Percentiles rank a stretch among this genome's conserved stretches.
phyloP scores from a whole-genome alignment of 2,113 vertebrate genomes.

The Rhynchomys soricoides region DNA sequence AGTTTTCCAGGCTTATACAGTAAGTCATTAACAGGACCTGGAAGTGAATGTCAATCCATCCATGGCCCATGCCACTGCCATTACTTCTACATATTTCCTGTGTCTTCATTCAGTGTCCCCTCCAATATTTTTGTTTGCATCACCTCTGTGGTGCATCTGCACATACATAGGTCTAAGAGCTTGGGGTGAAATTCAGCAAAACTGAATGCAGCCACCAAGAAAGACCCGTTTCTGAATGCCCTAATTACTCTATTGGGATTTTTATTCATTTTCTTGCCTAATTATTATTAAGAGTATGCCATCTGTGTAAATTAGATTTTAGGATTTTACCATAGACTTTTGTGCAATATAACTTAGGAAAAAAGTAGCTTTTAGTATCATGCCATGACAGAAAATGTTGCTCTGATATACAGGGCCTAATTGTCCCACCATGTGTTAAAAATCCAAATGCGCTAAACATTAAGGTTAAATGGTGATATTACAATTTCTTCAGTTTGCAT shows the following conservation, averaged over 20 bases:
- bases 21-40: not conserved
- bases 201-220: not conserved
- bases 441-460: constrained; percentile 70
- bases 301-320: constrained; percentile 70
- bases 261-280: constrained; percentile 68
- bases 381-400: constrained; percentile 43
- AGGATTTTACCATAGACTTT: constrained; percentile 63
- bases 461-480: constrained; percentile 84
- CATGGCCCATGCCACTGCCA: not conserved
- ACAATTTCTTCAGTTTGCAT: constrained; percentile 79
- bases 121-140: not conserved
- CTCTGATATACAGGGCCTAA: constrained; percentile 72
- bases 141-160: not conserved
- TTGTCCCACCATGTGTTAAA: not conserved
- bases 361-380: constrained; percentile 31
- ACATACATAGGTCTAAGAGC: not conserved
- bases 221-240: not conserved
- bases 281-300: constrained; percentile 76
- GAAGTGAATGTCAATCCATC: no score
- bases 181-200: not conserved
- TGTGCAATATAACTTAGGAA: constrained; percentile 21
- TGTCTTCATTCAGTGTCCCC: not conserved
- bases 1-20: not conserved
- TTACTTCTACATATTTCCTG: not conserved
- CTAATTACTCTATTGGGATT: constrained; percentile 46